These are phyloP conservation scores for Pseudopodoces humilis DNA, from an alignment of 2,113 vertebrate species.

Conservation along the genomic window DNA sequence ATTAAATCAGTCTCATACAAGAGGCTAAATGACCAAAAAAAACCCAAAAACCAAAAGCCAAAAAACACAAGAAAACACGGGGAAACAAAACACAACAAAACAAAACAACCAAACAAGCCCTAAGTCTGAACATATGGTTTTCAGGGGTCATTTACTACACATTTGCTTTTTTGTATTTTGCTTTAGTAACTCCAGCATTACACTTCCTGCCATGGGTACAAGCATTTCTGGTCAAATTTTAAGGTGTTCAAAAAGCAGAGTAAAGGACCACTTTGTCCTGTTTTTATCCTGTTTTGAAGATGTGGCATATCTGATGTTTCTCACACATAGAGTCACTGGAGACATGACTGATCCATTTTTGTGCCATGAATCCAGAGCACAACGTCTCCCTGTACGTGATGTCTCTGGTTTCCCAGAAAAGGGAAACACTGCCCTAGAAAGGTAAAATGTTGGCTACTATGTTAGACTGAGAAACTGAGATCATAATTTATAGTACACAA, in stretches of 20 bases:
- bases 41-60: neutral
- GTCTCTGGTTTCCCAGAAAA: neutral
- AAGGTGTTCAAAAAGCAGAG: neutral
- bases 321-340: neutral
- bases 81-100: neutral
- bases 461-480: neutral
- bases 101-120: neutral
- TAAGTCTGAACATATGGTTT: neutral
- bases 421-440: neutral
- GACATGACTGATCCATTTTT: neutral
- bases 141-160: neutral
- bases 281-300: neutral
- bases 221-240: neutral
- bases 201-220: neutral
- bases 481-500: neutral
- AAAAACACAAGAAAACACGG: neutral
- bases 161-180: neutral
- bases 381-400: fast-evolving
- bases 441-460: neutral
- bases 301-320: neutral
- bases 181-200: neutral
- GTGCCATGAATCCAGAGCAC: neutral
- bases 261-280: neutral
- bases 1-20: neutral
- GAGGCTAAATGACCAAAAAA: neutral